phyloP scores from a whole-genome alignment of 2,113 vertebrate species.

The Ochotona princeps region DNA sequence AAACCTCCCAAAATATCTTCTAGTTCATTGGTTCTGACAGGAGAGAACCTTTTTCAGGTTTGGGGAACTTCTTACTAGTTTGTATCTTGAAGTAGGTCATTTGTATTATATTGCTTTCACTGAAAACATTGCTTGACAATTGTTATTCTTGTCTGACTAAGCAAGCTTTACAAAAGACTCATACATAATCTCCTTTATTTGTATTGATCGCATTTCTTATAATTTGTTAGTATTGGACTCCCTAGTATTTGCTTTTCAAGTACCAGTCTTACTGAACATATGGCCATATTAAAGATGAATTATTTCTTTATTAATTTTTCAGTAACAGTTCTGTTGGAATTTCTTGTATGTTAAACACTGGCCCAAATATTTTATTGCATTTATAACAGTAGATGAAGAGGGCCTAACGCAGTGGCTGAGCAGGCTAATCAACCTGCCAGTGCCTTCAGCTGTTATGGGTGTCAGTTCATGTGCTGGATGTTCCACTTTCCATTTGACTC shows the following conservation, averaged over 20 bases:
- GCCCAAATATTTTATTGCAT: slow-evolving; percentile 19
- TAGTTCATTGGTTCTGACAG: neutral
- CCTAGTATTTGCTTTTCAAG: slow-evolving; percentile 43
- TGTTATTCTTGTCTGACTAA: slow-evolving; percentile 31
- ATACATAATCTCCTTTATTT: slow-evolving; percentile 36
- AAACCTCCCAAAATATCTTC: slow-evolving; percentile 41
- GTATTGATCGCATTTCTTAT: slow-evolving; percentile 39
- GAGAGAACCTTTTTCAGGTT: neutral
- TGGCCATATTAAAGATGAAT: neutral
- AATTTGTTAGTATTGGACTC: slow-evolving; percentile 34
- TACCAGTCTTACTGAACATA: slow-evolving; percentile 10
- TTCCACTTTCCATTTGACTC: too few relatives aligned
- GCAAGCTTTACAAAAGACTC: neutral
- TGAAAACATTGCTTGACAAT: slow-evolving; percentile 9
- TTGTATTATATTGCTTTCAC: slow-evolving; percentile 39
- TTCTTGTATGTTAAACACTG: slow-evolving; percentile 39
- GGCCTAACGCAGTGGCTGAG: too few relatives aligned
- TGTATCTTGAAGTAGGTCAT: neutral
- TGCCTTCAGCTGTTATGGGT: too few relatives aligned
- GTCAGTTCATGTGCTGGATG: too few relatives aligned
- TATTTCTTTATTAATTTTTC: slow-evolving; percentile 54
- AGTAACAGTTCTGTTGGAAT: slow-evolving; percentile 18
- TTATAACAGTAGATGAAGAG: neutral
- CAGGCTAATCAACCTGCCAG: too few relatives aligned
- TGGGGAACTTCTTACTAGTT: neutral